These are phyloP conservation scores for Lophochroa leadbeateri DNA, from an alignment of 2,113 vertebrate species.

Conservation along the genomic window DNA sequence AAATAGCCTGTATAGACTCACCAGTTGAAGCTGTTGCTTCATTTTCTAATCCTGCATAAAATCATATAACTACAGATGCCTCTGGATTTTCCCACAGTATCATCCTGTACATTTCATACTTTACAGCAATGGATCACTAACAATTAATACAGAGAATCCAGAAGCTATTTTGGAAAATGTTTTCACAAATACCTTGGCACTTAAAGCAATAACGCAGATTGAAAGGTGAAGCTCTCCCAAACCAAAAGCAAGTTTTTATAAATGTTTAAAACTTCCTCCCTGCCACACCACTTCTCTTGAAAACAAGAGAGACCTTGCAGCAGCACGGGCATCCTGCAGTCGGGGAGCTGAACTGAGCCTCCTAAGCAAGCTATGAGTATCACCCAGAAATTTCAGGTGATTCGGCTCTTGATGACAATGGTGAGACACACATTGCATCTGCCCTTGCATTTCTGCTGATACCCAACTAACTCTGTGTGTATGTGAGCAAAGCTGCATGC, in stretches of 20 bases:
- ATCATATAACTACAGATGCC: neutral
- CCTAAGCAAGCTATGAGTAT: neutral
- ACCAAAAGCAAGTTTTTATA: neutral
- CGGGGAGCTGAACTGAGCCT: rapidly evolving
- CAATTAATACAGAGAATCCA: neutral
- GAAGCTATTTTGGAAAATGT: neutral
- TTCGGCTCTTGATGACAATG: neutral
- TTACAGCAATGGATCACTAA: neutral
- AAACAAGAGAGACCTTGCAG: rapidly evolving
- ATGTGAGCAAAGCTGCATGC: rapidly evolving
- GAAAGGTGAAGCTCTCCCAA: neutral
- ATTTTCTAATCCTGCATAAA: neutral
- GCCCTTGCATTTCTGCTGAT: neutral
- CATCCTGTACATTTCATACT: neutral
- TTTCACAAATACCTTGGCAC: neutral
- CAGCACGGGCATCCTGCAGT: neutral
- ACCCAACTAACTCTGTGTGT: rapidly evolving
- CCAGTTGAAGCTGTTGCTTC: neutral
- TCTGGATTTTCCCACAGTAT: neutral
- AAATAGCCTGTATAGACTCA: neutral
- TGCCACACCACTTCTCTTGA: neutral
- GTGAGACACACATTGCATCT: neutral
- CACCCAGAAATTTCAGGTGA: neutral
- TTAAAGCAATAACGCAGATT: neutral
- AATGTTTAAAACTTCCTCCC: neutral